Conservation (phyloP, 1,140 invertebrate species). For the Hirudo medicinalis region DNA sequence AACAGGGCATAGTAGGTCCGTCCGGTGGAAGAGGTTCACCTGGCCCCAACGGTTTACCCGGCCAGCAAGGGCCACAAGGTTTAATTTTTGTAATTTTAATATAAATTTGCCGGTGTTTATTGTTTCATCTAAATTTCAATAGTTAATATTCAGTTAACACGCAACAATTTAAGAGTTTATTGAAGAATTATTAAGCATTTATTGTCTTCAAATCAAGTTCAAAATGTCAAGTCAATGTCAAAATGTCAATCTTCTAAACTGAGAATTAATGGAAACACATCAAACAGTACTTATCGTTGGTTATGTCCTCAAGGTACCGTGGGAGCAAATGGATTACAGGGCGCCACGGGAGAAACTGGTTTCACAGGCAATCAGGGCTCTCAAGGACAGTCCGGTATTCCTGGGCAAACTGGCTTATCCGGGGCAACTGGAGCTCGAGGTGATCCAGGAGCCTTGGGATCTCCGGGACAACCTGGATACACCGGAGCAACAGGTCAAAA, state of each 20-base stretch:
- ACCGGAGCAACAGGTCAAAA: slow-evolving; percentile 11
- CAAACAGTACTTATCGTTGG: slow-evolving; percentile 6
- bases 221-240: too few species aligned
- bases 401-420: slow-evolving; percentile 20
- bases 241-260: too few species aligned
- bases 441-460: slow-evolving; percentile 7
- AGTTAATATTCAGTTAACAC: too few species aligned
- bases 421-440: slow-evolving; percentile 20
- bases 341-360: slow-evolving; percentile 18
- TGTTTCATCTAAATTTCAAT: too few species aligned
- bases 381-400: slow-evolving; percentile 13
- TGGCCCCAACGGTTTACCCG: slow-evolving; percentile 4
- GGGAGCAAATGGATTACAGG: slow-evolving; percentile 17
- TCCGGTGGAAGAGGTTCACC: slow-evolving; percentile 2
- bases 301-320: slow-evolving; percentile 15
- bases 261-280: too few species aligned
- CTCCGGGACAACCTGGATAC: neutral
- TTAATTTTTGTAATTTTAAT: neutral
- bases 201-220: too few species aligned
- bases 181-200: too few species aligned
- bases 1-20: neutral
- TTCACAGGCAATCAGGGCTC: slow-evolving; percentile 10
- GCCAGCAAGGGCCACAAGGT: slow-evolving; percentile 6
- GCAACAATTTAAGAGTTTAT: too few species aligned
- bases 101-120: too few species aligned